phyloP scores from a whole-genome alignment of 2,797 vertebrate genomes.

The Eulemur rubriventer region DNA sequence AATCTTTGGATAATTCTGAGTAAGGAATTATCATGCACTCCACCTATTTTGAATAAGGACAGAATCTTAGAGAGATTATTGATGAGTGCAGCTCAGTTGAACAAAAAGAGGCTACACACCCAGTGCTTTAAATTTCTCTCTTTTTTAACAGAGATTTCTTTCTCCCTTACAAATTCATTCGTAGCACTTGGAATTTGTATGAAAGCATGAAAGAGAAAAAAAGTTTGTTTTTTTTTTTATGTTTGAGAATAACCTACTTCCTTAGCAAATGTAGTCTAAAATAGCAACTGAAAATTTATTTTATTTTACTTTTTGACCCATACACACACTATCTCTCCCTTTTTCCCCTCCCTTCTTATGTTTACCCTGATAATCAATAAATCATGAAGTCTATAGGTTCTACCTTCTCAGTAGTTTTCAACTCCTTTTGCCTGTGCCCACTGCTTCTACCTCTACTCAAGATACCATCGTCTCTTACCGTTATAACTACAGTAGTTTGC shows the following conservation, averaged over 20 bases:
- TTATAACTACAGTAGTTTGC: no score
- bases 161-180: neutral
- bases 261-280: neutral
- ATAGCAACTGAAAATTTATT: neutral
- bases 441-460: neutral
- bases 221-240: neutral
- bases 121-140: neutral
- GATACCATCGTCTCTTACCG: neutral
- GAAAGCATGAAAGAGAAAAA: neutral
- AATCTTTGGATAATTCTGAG: neutral
- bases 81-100: neutral
- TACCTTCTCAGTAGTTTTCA: neutral
- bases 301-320: neutral
- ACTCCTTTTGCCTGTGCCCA: neutral
- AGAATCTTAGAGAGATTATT: neutral
- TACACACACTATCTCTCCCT: rapidly evolving
- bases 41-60: neutral
- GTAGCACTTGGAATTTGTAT: neutral
- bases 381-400: neutral
- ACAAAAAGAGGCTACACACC: neutral
- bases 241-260: neutral
- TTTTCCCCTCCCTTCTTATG: neutral
- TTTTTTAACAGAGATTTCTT: neutral
- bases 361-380: neutral
- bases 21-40: neutral